Base-by-base conservation (phyloP, 2,113 vertebrate genomes). In the Esox niger region DNA sequence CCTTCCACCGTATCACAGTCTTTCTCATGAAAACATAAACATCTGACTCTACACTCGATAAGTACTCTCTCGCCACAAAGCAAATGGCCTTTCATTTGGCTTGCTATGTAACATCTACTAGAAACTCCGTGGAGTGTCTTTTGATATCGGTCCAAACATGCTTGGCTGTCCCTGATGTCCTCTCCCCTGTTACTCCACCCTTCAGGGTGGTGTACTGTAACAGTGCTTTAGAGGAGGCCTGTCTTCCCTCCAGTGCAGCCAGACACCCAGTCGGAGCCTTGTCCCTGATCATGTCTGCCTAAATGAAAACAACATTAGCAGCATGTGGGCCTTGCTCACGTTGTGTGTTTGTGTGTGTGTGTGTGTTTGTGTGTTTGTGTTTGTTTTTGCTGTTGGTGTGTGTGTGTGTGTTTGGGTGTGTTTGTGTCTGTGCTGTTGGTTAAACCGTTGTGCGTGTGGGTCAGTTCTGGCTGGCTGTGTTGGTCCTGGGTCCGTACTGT, bases 1-100 rank as follows among this genome's bases (percentile, higher is more conserved):
- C 43, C 23, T 66, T 49, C 69, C 25, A 9, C 70, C n/a, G 49
- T 78, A 65, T 65, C 49, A 56, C 33, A 52, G 27, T 70, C 55
- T 59, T 73, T 74, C 67, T 68, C 65, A 68, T 38, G 79, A 52
- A 77, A 74, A 26, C 68, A 74, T 74, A n/a, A n/a, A n/a, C n/a
- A 30, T 78, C 66, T 60, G 62, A 54, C 54, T 69, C 54, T 64
- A 64, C 62, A 58, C 69, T 71, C 31, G 46, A 47, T 72, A 54
- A 68, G 58, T 69, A 72, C 66, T 62, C 57, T 43, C 15, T 43
- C 17, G n/a, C 1, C 1, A 21, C 8, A 21, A 9, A 21, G 21
- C 9, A 0, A n/a, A 52, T n/a, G n/a, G 20, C 47, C 47, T 52
- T 52, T n/a, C n/a, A n/a, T 23, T 0, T 15, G 7, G n/a, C 47